Base-by-base conservation (phyloP, 2,797 vertebrate genomes). In the Clamator glandarius region DNA sequence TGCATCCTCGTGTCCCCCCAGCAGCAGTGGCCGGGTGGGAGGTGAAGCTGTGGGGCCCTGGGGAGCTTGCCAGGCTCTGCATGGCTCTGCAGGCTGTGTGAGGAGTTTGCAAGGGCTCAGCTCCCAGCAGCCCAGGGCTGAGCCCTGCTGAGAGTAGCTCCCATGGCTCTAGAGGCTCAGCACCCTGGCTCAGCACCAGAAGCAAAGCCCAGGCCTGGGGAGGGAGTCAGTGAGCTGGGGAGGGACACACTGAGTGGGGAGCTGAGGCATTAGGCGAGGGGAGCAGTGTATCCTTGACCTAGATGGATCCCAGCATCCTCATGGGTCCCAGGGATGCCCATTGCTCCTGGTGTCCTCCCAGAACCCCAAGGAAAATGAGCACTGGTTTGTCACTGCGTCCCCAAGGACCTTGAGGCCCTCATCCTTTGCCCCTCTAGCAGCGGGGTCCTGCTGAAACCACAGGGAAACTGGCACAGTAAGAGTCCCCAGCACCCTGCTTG, bases 1-100 rank as follows among this genome's bases (percentile, higher is more conserved):
- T 2, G 1, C 3, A 2, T 31, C 69, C 46, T 7, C 3, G 0
- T 8, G 61, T 31, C 35, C 44, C 63, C 25, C 9, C 28, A 1
- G 69, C 48, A 35, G 82, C 15, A 0, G 26, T 8, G 69, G 9
- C 17, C 0, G 3, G 24, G 8, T 6, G 35, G 33, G 59, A 59
- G 26, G 26, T 6, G 74, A 16, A 36, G 54, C 36, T 3, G 16
- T 0, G 3, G 29, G 48, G n/a, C 25, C 0, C 0, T 6, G 58
- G 64, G 68, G 24, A 16, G 44, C 12, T 44, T 17, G 63, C 4
- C 41, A 25, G 61, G 8, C 11, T 31, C 51, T 15, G 63, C 28
- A 1, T 1, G 1, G 58, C 66, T 41, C 61, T 15, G 42, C 0
- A 5, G 62, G 31, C 61, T 5, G 3, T 1, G 63, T 4, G 33